Evolutionary conservation across 1,140 invertebrate species (phyloP).

Genomic region (Eulimnadia texana): DNA sequence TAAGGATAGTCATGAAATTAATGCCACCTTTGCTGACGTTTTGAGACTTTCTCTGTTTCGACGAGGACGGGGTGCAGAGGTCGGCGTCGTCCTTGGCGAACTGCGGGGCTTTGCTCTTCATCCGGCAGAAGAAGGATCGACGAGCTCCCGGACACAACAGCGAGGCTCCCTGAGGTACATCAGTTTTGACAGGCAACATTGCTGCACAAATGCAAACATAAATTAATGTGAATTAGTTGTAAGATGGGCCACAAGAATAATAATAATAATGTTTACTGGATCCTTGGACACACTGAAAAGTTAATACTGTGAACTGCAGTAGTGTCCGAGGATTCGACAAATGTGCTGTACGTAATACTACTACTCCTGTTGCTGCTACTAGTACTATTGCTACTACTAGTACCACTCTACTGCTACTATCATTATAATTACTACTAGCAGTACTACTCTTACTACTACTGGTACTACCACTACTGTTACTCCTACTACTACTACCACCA

Average conservation of each 20-base stretch:
- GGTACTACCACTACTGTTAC: too few relatives aligned
- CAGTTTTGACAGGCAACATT: conserved; percentile 79
- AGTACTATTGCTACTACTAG: too few relatives aligned
- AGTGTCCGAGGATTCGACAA: neutral
- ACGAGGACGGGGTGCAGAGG: conserved; percentile 21
- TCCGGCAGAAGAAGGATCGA: conserved; percentile 82
- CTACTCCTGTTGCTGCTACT: too few relatives aligned
- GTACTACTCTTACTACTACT: too few relatives aligned
- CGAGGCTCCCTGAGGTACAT: conserved; percentile 50
- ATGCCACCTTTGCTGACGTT: conserved; percentile 31
- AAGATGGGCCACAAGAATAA: too few relatives aligned
- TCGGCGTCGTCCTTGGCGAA: conserved; percentile 60
- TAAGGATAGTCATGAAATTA: neutral
- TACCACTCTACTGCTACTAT: too few relatives aligned
- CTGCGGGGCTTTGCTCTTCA: conserved; percentile 53
- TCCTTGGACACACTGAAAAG: too few relatives aligned
- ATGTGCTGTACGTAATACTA: neutral
- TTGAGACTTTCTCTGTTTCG: conserved; percentile 13
- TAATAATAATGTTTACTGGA: too few relatives aligned
- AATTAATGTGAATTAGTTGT: too few relatives aligned
- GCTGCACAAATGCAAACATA: conserved; percentile 49
- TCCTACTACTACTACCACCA: too few relatives aligned
- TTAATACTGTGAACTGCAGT: neutral
- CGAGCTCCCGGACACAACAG: conserved; percentile 71
- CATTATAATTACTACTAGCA: too few relatives aligned